These are phyloP conservation scores for Nomada lathburiana DNA, from an alignment of 2,888 invertebrate genomes.

Conservation along the genomic window DNA sequence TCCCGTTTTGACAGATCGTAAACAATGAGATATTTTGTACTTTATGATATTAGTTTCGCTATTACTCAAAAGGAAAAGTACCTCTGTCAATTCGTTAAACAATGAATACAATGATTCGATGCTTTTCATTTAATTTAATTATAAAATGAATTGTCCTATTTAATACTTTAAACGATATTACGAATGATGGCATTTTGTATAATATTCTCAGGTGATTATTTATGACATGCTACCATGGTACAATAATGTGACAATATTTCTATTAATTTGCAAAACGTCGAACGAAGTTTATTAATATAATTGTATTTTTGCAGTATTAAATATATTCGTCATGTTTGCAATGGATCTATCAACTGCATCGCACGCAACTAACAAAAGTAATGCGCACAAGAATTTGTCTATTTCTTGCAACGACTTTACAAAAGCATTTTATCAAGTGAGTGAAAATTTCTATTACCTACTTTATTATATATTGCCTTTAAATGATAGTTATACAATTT, in stretches of 20 bases:
- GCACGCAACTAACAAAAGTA: background rate
- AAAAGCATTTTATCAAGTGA: conserved; percentile 58
- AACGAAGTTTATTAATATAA: background rate
- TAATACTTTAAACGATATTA: background rate
- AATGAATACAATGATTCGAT: background rate
- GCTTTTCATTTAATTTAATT: background rate
- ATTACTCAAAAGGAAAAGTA: too few relatives aligned
- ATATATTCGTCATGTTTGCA: background rate
- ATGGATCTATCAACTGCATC: conserved; percentile 10
- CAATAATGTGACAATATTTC: background rate
- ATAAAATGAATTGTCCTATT: background rate
- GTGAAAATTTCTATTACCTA: conserved; percentile 15
- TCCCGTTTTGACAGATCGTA: background rate
- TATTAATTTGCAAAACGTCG: background rate
- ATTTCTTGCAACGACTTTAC: conserved; percentile 62
- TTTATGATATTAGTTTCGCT: too few relatives aligned
- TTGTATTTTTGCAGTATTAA: conserved; percentile 44
- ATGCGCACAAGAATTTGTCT: conserved; percentile 27
- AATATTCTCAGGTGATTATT: conserved; percentile 36
- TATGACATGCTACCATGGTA: background rate
- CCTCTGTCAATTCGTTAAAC: too few relatives aligned
- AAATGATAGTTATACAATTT: background rate
- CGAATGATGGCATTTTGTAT: conserved; percentile 8
- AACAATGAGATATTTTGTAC: background rate
- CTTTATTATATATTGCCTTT: background rate